Conservation (phyloP, 1,140 invertebrate genomes). For the Ooceraea biroi region DNA sequence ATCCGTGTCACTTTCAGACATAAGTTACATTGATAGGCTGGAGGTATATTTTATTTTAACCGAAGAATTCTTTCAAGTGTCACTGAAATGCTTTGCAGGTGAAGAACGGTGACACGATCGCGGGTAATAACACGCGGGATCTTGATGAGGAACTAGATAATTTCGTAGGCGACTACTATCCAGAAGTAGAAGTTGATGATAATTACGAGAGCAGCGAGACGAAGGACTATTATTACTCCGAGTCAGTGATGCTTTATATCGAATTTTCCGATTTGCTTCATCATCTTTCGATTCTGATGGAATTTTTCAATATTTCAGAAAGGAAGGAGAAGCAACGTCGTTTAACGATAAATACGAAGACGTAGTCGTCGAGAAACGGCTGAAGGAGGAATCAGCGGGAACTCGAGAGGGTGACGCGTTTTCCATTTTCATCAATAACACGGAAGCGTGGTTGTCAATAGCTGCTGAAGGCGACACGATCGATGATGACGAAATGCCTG, state of each 20-base stretch:
- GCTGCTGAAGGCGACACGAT: constrained; percentile 2
- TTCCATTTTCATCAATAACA: constrained; percentile 50
- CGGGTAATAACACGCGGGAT: constrained; percentile 27
- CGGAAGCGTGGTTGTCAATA: constrained; percentile 62
- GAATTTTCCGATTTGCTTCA: not conserved
- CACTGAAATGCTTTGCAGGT: constrained; percentile 7
- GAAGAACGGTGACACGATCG: constrained; percentile 9
- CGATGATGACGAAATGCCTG: constrained; percentile 47
- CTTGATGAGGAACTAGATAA: constrained; percentile 62
- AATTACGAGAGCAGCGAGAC: constrained; percentile 63
- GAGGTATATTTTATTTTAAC: constrained; percentile 30
- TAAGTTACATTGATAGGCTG: not conserved
- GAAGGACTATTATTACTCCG: constrained; percentile 64
- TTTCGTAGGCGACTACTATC: constrained; percentile 70
- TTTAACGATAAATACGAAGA: constrained; percentile 54
- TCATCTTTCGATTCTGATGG: not conserved
- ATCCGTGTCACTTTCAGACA: not conserved
- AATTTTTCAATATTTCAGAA: constrained; percentile 36
- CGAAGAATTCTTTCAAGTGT: not conserved
- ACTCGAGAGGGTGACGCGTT: constrained; percentile 29
- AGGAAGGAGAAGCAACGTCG: constrained; percentile 27
- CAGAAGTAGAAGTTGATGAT: constrained; percentile 62
- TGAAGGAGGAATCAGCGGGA: constrained; percentile 52
- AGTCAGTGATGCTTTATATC: constrained; percentile 63
- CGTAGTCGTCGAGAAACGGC: constrained; percentile 27